These are phyloP conservation scores for Speoplatyrhinus poulsoni DNA, from an alignment of 2,113 vertebrate genomes.

Conservation along the genomic window DNA sequence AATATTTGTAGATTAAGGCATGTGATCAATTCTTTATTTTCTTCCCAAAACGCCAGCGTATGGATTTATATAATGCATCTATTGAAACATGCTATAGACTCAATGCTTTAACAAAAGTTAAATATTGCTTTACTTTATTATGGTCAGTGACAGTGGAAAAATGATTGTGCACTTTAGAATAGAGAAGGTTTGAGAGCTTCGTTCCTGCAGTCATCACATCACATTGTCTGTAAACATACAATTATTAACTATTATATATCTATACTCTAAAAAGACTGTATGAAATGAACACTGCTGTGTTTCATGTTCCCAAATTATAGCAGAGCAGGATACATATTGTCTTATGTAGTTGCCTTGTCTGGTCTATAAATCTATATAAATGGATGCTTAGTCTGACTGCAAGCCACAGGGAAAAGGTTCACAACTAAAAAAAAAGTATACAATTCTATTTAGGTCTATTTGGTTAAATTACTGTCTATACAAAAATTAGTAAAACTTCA, in stretches of 20 bases:
- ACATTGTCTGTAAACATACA: slow-evolving; percentile 48
- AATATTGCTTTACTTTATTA: too few species aligned
- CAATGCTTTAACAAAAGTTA: too few species aligned
- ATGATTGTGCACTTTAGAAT: slow-evolving; percentile 21
- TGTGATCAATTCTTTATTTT: too few species aligned
- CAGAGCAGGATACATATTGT: slow-evolving; percentile 29
- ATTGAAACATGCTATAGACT: too few species aligned
- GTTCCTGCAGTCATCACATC: slow-evolving; percentile 49
- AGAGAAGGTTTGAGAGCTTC: slow-evolving; percentile 20
- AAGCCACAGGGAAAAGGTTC: slow-evolving; percentile 18
- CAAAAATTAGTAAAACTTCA: slow-evolving; percentile 76
- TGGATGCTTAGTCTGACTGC: slow-evolving; percentile 32
- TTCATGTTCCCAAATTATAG: slow-evolving; percentile 42
- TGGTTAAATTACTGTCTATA: slow-evolving; percentile 62
- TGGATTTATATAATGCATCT: too few species aligned
- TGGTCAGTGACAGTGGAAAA: background rate
- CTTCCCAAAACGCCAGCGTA: too few species aligned
- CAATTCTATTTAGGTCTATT: slow-evolving; percentile 62
- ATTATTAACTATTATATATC: slow-evolving; percentile 26
- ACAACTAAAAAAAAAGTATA: slow-evolving; percentile 34
- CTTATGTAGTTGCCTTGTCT: slow-evolving; percentile 4
- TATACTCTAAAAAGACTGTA: background rate
- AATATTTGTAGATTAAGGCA: too few species aligned
- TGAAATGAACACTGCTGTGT: slow-evolving; percentile 17
- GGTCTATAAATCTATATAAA: slow-evolving; percentile 4